phyloP scores from a whole-genome alignment of 2,888 invertebrate species.

The Scaptodrosophila latifasciaeformis region DNA sequence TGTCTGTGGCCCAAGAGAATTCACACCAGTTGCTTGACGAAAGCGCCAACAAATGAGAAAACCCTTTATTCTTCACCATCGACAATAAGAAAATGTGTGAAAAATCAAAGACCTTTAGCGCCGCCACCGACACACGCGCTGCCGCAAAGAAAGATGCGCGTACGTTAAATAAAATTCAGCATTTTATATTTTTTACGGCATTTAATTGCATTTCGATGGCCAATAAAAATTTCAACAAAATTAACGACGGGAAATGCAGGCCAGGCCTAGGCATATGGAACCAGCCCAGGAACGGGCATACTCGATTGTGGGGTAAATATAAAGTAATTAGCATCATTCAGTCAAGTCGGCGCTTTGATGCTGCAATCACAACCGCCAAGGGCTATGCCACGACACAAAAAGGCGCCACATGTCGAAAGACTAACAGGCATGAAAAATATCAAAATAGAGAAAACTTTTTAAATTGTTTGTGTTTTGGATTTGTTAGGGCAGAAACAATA shows the following conservation, averaged over 20 bases:
- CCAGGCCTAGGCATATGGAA: not conserved
- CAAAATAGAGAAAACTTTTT: no score
- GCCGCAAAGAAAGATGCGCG: no score
- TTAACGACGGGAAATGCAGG: slow-evolving; percentile 61
- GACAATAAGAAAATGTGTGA: slow-evolving; percentile 38
- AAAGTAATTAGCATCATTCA: slow-evolving; percentile 49
- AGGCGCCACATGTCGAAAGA: slow-evolving; percentile 40
- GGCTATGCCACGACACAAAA: slow-evolving; percentile 18
- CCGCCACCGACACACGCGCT: slow-evolving; percentile 18
- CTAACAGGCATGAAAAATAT: no score
- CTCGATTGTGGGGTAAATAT: slow-evolving; percentile 31
- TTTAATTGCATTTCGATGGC: slow-evolving; percentile 62
- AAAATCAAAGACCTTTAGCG: slow-evolving; percentile 54
- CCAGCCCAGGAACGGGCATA: slow-evolving; percentile 30
- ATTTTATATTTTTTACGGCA: slow-evolving; percentile 41
- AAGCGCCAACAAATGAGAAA: no score
- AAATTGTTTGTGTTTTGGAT: no score
- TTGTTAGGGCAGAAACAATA: no score
- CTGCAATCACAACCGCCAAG: slow-evolving; percentile 3
- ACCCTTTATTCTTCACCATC: no score
- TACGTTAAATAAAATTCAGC: no score
- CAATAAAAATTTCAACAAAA: slow-evolving; percentile 51
- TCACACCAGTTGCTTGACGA: no score
- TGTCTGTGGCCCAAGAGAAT: no score
- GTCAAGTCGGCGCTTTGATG: slow-evolving; percentile 43